These are phyloP conservation scores for Urosaurus nigricauda DNA, from an alignment of 2,797 vertebrate species.

Conservation along the genomic window DNA sequence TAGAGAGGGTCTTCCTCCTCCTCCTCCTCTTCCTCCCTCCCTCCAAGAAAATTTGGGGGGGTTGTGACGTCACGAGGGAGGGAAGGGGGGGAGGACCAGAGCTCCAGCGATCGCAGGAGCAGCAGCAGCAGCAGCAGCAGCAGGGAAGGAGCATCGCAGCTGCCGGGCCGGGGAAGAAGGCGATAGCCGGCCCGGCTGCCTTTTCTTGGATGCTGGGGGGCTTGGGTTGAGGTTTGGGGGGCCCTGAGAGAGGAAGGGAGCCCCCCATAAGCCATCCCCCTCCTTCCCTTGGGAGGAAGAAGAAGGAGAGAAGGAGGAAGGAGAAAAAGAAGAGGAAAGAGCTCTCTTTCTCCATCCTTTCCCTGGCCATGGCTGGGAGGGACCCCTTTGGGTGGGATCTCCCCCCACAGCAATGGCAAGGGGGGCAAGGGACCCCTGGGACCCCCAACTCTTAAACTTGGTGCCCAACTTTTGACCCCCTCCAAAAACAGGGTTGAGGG, in stretches of 20 bases:
- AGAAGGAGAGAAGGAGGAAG: neutral
- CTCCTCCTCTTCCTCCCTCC: neutral
- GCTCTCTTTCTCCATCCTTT: neutral
- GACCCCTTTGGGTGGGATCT: too few species aligned
- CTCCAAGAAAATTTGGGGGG: neutral
- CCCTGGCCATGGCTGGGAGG: too few species aligned
- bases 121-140: too few species aligned
- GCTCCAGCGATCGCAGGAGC: neutral
- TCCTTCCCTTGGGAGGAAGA: neutral
- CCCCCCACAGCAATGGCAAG: neutral
- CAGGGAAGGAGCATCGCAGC: neutral
- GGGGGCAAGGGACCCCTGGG: neutral
- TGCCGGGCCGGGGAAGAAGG: neutral
- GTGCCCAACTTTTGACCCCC: too few species aligned
- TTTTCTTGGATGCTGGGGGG: neutral
- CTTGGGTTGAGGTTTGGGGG: neutral
- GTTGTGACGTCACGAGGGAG: conserved; percentile 70
- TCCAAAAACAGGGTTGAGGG: too few species aligned
- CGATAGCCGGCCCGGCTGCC: too few species aligned
- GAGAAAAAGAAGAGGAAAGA: too few species aligned
- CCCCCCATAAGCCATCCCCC: neutral
- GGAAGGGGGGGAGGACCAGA: conserved; percentile 53
- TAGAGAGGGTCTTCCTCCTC: too few species aligned
- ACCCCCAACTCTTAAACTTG: neutral
- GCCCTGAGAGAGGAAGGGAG: too few species aligned